A percentile compares a stretch with the other conserved stretches of the same genome.
These are phyloP conservation scores for Caenorhabditis wallacei DNA, from an alignment of 2,888 invertebrate genomes.

Conservation along the genomic window DNA sequence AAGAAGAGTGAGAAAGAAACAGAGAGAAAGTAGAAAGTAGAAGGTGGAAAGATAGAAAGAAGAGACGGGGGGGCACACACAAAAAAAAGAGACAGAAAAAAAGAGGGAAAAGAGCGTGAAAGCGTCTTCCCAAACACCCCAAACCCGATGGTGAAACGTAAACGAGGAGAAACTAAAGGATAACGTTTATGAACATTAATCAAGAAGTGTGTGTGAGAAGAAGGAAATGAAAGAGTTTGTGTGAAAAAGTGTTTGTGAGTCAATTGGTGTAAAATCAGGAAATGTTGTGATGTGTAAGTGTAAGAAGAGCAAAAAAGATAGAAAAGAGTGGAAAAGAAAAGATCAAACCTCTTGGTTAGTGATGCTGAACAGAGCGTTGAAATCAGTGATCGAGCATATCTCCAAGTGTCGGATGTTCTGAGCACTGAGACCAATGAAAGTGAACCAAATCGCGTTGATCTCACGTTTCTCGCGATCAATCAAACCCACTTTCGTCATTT, in stretches of 20 bases:
- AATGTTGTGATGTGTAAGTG: constrained; percentile 23
- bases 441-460: constrained; percentile 61
- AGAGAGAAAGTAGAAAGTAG: constrained; percentile 37
- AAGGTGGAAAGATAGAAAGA: constrained; percentile 42
- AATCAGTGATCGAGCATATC: constrained; percentile 65
- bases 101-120: constrained; percentile 12
- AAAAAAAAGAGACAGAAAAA: constrained; percentile 5
- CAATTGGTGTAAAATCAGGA: constrained; percentile 31
- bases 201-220: constrained; percentile 8
- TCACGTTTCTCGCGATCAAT: constrained; percentile 62
- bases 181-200: constrained; percentile 20
- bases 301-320: constrained; percentile 6
- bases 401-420: constrained; percentile 71
- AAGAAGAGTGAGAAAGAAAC: constrained; percentile 32
- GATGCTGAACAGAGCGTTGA: constrained; percentile 61
- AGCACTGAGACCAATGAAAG: constrained; percentile 65
- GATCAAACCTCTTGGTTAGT: constrained; percentile 66
- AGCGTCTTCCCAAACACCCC: constrained; percentile 24
- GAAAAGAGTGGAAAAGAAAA: constrained; percentile 18
- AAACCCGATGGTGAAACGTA: constrained; percentile 33
- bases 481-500: constrained; percentile 51
- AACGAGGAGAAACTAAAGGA: not conserved
- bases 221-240: not conserved
- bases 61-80: constrained; percentile 8
- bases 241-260: constrained; percentile 21